Base-by-base conservation (phyloP, 2,888 invertebrate genomes). In the Erannis defoliaria region DNA sequence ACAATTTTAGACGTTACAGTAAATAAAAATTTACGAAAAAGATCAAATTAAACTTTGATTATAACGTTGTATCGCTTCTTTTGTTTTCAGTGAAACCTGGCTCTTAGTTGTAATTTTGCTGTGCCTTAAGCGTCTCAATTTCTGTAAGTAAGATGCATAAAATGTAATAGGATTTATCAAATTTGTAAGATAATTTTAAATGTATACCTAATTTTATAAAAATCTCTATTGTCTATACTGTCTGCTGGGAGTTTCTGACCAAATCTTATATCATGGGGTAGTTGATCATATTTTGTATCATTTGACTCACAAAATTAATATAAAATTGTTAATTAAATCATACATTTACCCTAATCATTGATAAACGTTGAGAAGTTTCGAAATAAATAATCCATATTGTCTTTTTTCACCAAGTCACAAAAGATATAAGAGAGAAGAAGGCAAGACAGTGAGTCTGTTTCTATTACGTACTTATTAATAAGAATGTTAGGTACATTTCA, bases 101-200 rank as follows among this genome's bases (percentile, higher is more conserved):
- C 46, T 23, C 29, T 55, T 70, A 92, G 89, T 74, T 85, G 86
- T 90, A 91, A 91, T 86, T 88, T 88, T 84, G 87, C 89, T 86
- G 92, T 93, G 92, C 92, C 92, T 93, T 93, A 92, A 82, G 90
- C 89, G 92, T 93, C 90, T 92, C 92, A 93, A 92, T 92, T 92
- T 92, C 85, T 85, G 82, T 82, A 82, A 84, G 76, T 88, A 86
- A 85, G 85, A 84, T 82, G 81, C 81, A 78, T 80, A 71, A 77
- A 78, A 74, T 76, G 79, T 78, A 78, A 78, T 83, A 84, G 78
- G 77, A 77, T 81, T 77, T 85, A 88, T 86, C 85, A 86, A 81
- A 82, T 85, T 88, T 88, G 85, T 85, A 86, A 80, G 74, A 76
- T 71, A 72, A 65, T 14, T 62, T 35, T 75, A 51, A 76, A 77